Percentiles rank a stretch among this genome's conserved stretches.
Conservation (phyloP, 1,140 invertebrate species). For the Drosophila aff. region DNA sequence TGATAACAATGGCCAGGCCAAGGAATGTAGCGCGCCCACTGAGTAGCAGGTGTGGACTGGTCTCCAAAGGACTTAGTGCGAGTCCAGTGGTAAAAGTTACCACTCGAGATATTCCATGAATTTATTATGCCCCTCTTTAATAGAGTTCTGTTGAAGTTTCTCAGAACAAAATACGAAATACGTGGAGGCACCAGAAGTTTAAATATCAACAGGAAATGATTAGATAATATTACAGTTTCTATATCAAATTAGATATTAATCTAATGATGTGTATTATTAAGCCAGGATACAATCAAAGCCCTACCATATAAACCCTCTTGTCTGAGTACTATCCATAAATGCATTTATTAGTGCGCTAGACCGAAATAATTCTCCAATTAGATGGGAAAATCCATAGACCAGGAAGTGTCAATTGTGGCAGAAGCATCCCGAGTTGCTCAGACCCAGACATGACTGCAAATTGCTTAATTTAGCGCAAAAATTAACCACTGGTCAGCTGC, state of each 20-base stretch:
- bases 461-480: slow-evolving; percentile 82
- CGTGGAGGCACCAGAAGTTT: neutral
- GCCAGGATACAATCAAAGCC: neutral
- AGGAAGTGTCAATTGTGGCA: slow-evolving; percentile 17
- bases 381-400: slow-evolving; percentile 47
- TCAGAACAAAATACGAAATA: neutral
- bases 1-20: slow-evolving; percentile 69
- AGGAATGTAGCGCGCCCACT: slow-evolving; percentile 39
- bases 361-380: slow-evolving; percentile 78
- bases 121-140: slow-evolving; percentile 41
- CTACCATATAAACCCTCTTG: slow-evolving; percentile 1
- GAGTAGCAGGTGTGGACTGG: slow-evolving; percentile 68
- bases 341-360: slow-evolving; percentile 75
- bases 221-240: neutral
- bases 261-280: no score
- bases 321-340: slow-evolving; percentile 35
- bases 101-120: slow-evolving; percentile 43
- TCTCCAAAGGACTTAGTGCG: slow-evolving; percentile 37
- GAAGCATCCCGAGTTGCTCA: neutral
- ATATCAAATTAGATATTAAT: no score
- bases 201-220: neutral
- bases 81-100: slow-evolving; percentile 8
- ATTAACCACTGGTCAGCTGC: slow-evolving; percentile 63
- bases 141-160: neutral
- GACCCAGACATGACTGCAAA: slow-evolving; percentile 53